These are phyloP conservation scores for Lucinisca nassula DNA, from an alignment of 2,888 invertebrate species.

Conservation along the genomic window DNA sequence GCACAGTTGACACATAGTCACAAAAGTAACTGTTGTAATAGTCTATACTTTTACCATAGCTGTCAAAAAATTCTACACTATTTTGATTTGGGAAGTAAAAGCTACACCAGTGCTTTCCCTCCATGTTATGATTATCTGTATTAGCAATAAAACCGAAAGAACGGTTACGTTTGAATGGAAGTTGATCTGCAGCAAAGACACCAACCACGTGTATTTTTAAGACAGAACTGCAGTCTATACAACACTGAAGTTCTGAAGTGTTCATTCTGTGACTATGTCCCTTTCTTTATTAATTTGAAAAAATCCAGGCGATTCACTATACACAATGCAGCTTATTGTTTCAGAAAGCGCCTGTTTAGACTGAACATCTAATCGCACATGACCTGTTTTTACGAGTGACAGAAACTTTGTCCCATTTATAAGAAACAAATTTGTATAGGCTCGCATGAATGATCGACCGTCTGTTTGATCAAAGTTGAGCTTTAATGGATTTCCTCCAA, in stretches of 20 bases:
- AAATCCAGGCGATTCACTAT: constrained; percentile 16
- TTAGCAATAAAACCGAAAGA: constrained; percentile 38
- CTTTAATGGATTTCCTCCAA: constrained; percentile 37
- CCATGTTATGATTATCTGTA: too few relatives aligned
- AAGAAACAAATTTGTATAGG: constrained; percentile 24
- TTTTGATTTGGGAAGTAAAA: too few relatives aligned
- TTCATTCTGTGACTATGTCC: constrained; percentile 36
- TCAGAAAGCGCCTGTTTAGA: constrained; percentile 3
- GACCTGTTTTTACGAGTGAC: constrained; percentile 31
- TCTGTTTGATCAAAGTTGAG: constrained; percentile 13
- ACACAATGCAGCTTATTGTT: constrained; percentile 31
- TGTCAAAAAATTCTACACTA: too few relatives aligned
- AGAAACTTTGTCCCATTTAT: constrained; percentile 18
- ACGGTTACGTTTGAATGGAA: neutral
- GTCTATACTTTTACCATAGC: too few relatives aligned
- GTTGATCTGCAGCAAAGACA: constrained; percentile 33
- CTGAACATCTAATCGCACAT: constrained; percentile 29
- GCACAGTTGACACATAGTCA: too few relatives aligned
- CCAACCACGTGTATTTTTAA: neutral
- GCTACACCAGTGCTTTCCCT: too few relatives aligned
- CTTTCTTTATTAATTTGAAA: constrained; percentile 30
- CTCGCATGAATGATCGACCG: constrained; percentile 13
- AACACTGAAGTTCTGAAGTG: constrained; percentile 33
- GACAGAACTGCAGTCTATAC: constrained; percentile 18
- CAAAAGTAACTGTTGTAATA: too few relatives aligned